phyloP scores from a whole-genome alignment of 53 echinoderm and acorn worm species.

The Hippasteria phrygiana region DNA sequence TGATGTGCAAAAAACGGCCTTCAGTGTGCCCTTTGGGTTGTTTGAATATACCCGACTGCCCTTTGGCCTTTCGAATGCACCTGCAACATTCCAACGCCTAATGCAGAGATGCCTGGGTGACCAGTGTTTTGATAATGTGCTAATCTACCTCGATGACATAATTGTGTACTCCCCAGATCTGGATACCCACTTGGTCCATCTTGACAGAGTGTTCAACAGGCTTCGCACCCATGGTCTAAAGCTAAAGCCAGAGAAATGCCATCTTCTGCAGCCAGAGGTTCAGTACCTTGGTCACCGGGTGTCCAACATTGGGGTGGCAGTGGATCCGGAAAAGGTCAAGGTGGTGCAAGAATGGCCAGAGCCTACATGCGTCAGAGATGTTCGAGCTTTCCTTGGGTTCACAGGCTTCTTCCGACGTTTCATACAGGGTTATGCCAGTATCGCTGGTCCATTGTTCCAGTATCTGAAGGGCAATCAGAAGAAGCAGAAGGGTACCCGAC shows the following conservation, averaged over 20 bases:
- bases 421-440: slow-evolving; percentile 60
- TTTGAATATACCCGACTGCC: slow-evolving; percentile 62
- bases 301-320: slow-evolving; percentile 49
- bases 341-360: slow-evolving; percentile 64
- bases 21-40: slow-evolving; percentile 63
- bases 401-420: slow-evolving; percentile 74
- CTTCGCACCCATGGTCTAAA: slow-evolving; percentile 66
- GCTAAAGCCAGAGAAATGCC: slow-evolving; percentile 73
- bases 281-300: slow-evolving; percentile 66
- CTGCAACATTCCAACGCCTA: slow-evolving; percentile 67
- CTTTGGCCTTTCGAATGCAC: slow-evolving; percentile 72
- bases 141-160: slow-evolving; percentile 66
- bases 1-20: slow-evolving; percentile 60
- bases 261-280: slow-evolving; percentile 60
- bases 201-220: slow-evolving; percentile 54
- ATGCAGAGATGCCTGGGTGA: slow-evolving; percentile 69
- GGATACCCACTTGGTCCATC: slow-evolving; percentile 34
- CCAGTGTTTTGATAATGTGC: slow-evolving; percentile 41
- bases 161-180: slow-evolving; percentile 47
- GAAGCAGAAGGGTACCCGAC: background rate
- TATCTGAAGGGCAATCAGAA: background rate
- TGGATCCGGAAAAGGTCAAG: slow-evolving; percentile 69
- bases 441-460: slow-evolving; percentile 61
- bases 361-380: slow-evolving; percentile 59
- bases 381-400: slow-evolving; percentile 68